Evolutionary conservation across 1,140 invertebrate species (phyloP).

Genomic region (Manduca sexta): DNA sequence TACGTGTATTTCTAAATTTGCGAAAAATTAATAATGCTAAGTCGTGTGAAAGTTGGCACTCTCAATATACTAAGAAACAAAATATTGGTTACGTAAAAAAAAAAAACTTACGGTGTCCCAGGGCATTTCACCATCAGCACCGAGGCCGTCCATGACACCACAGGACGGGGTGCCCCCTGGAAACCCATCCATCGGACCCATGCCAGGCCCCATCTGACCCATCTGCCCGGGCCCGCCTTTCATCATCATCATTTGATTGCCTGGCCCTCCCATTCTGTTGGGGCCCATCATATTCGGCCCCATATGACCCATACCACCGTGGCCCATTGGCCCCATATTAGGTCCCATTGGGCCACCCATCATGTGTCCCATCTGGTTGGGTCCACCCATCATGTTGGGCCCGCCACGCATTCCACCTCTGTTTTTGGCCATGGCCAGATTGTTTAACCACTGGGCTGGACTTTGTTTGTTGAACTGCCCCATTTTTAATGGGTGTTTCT

Average conservation of each 20-base stretch:
- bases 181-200: slow-evolving; percentile 72
- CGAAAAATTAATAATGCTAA: no score
- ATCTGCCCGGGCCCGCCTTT: slow-evolving; percentile 61
- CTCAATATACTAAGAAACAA: no score
- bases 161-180: slow-evolving; percentile 71
- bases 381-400: slow-evolving; percentile 67
- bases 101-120: slow-evolving; percentile 70
- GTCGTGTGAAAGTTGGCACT: no score
- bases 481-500: slow-evolving; percentile 93
- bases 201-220: slow-evolving; percentile 64
- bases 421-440: slow-evolving; percentile 84
- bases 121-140: slow-evolving; percentile 72
- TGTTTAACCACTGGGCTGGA: slow-evolving; percentile 86
- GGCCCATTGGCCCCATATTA: slow-evolving; percentile 70
- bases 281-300: slow-evolving; percentile 68
- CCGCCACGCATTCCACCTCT: slow-evolving; percentile 76
- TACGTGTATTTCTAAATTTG: no score
- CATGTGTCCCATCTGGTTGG: slow-evolving; percentile 68
- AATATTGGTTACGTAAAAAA: neutral
- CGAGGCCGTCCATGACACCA: slow-evolving; percentile 72
- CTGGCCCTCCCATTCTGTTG: slow-evolving; percentile 55
- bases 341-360: slow-evolving; percentile 63
- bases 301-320: slow-evolving; percentile 73
- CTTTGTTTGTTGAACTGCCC: slow-evolving; percentile 89
- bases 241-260: slow-evolving; percentile 70